Conservation (phyloP, 2,888 invertebrate genomes). For the Belgica antarctica region DNA sequence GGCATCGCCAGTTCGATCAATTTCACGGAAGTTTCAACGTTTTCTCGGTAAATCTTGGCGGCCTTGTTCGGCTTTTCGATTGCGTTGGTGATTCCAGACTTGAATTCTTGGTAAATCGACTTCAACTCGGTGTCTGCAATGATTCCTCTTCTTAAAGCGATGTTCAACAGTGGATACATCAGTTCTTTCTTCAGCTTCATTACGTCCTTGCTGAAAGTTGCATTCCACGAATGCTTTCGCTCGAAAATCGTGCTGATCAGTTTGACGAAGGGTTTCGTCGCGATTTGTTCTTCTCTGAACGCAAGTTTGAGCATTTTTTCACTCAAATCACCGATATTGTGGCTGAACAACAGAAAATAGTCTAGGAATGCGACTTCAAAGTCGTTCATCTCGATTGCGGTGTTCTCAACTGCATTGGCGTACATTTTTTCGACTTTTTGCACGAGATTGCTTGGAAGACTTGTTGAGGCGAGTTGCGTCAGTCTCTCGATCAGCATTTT, state of each 20-base stretch:
- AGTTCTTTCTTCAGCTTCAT: conserved; percentile 57
- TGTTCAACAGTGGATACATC: conserved; percentile 62
- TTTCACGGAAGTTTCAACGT: conserved; percentile 60
- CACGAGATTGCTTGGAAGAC: conserved; percentile 44
- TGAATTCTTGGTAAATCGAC: conserved; percentile 60
- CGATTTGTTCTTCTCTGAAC: conserved; percentile 54
- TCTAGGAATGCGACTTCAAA: conserved; percentile 59
- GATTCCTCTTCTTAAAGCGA: conserved; percentile 54
- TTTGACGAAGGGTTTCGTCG: conserved; percentile 60
- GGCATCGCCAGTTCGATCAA: conserved; percentile 64
- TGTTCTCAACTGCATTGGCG: conserved; percentile 8
- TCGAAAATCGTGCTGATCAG: conserved; percentile 61
- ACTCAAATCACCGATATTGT: conserved; percentile 58
- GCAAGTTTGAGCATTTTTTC: conserved; percentile 59
- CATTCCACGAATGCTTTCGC: conserved; percentile 57
- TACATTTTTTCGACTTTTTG: conserved; percentile 45
- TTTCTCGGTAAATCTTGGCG: conserved; percentile 63
- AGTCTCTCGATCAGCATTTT: neutral
- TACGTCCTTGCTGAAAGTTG: conserved; percentile 57
- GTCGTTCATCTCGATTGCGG: conserved; percentile 56
- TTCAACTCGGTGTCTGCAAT: conserved; percentile 45
- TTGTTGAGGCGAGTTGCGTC: neutral
- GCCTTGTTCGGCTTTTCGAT: conserved; percentile 70
- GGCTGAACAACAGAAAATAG: conserved; percentile 64
- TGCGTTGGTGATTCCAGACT: conserved; percentile 62